Evolutionary conservation across 2,888 invertebrate species (phyloP).

Genomic region (Hermaeophaga mercurialis): DNA sequence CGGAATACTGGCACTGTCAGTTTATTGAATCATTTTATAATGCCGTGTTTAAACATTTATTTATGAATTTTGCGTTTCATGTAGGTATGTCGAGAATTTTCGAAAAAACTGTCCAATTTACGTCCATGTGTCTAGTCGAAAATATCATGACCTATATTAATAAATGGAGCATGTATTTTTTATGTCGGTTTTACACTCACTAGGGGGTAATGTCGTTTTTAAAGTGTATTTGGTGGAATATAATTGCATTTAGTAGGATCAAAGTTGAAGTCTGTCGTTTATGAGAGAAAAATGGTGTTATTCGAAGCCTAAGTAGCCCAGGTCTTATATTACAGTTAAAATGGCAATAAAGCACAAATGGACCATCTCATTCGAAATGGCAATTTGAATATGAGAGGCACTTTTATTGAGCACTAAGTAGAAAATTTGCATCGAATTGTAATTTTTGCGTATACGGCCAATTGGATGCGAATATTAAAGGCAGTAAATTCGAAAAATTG

Average conservation of each 20-base stretch:
- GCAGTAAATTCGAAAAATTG: slow-evolving; percentile 28
- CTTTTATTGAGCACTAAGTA: slow-evolving; percentile 25
- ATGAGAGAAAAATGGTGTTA: no score
- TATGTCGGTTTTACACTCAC: no score
- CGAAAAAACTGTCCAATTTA: slow-evolving; percentile 1
- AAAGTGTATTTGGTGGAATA: no score
- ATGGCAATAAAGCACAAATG: slow-evolving; percentile 15
- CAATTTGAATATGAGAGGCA: slow-evolving; percentile 17
- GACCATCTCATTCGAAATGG: slow-evolving; percentile 19
- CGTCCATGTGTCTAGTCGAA: background rate
- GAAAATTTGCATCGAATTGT: slow-evolving; percentile 30
- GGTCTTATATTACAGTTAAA: background rate
- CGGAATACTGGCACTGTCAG: slow-evolving; percentile 1
- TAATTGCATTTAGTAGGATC: no score
- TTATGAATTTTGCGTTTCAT: background rate
- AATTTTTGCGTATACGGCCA: slow-evolving; percentile 31
- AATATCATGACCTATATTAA: background rate
- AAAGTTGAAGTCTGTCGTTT: no score
- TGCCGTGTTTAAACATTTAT: slow-evolving; percentile 14
- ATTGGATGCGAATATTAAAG: slow-evolving; percentile 29
- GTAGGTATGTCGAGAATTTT: background rate
- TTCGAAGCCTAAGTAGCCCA: background rate
- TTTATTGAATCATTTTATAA: slow-evolving; percentile 19
- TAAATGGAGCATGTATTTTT: no score
- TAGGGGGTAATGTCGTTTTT: no score